These are phyloP conservation scores for Ceratosolen fusciceps DNA, from an alignment of 1,140 invertebrate species.

Conservation along the genomic window DNA sequence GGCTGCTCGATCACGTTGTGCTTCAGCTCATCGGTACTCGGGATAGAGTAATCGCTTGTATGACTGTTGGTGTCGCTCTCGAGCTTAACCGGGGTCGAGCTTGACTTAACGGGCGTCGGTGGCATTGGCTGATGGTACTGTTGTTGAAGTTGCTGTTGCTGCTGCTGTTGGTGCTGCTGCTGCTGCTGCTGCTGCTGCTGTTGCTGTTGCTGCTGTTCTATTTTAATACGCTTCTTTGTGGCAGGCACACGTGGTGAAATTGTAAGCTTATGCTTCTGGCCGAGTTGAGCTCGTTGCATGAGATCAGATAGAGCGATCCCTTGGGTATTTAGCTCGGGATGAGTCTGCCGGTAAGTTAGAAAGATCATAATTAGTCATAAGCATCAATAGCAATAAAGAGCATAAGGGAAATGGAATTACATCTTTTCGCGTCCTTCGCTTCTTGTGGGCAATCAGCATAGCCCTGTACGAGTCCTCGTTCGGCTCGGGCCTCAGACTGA, in stretches of 20 bases:
- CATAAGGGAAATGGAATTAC: slow-evolving; percentile 60
- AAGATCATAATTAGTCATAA: not conserved
- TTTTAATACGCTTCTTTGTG: slow-evolving; percentile 66
- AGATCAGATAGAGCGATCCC: slow-evolving; percentile 75
- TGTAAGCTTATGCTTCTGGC: slow-evolving; percentile 67
- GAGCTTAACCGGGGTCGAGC: slow-evolving; percentile 58
- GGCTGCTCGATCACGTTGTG: slow-evolving; percentile 49
- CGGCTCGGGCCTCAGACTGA: slow-evolving; percentile 69
- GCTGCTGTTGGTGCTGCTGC: slow-evolving; percentile 52
- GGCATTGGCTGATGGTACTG: slow-evolving; percentile 57
- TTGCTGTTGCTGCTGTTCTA: slow-evolving; percentile 56
- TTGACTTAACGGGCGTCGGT: slow-evolving; percentile 53
- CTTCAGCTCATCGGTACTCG: slow-evolving; percentile 62
- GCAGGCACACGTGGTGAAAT: slow-evolving; percentile 56
- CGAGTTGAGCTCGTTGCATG: slow-evolving; percentile 71
- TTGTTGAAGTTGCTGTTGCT: slow-evolving; percentile 51
- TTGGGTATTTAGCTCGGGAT: slow-evolving; percentile 74
- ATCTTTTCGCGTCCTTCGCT: slow-evolving; percentile 74
- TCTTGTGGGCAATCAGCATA: slow-evolving; percentile 78
- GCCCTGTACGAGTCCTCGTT: slow-evolving; percentile 80
- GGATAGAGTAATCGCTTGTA: slow-evolving; percentile 60
- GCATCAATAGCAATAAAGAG: too few species aligned
- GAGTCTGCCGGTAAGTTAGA: slow-evolving; percentile 63
- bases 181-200: slow-evolving; percentile 55
- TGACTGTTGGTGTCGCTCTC: slow-evolving; percentile 59